phyloP scores from a whole-genome alignment of 1,140 invertebrate genomes.

The Thaumatotibia leucotreta region DNA sequence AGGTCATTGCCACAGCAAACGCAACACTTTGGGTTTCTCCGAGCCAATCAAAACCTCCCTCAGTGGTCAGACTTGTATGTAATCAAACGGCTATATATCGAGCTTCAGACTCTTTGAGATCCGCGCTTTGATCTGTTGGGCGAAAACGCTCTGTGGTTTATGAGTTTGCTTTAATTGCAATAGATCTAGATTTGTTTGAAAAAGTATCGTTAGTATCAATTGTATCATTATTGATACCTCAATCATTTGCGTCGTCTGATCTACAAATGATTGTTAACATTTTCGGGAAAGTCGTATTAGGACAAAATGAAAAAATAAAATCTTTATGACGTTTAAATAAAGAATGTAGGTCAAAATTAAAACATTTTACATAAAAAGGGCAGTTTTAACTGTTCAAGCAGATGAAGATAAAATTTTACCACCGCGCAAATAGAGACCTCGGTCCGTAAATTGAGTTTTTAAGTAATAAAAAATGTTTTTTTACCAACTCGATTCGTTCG shows the following conservation, averaged over 20 bases:
- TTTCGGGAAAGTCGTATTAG: too few relatives aligned
- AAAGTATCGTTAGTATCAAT: too few relatives aligned
- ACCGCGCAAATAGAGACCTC: neutral
- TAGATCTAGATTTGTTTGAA: neutral
- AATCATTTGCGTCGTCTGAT: too few relatives aligned
- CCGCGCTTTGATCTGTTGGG: neutral
- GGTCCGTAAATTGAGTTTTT: conserved; percentile 4
- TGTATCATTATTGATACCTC: too few relatives aligned
- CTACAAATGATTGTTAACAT: too few relatives aligned
- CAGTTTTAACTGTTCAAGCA: neutral
- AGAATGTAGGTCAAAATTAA: neutral
- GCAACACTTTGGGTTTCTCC: neutral
- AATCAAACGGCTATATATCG: neutral
- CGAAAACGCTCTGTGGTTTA: neutral
- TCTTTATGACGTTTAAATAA: neutral
- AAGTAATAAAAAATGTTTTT: neutral
- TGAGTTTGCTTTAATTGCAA: neutral
- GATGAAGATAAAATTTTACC: neutral
- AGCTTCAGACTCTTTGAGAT: neutral
- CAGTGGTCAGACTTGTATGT: neutral
- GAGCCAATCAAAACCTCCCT: neutral
- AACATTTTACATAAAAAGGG: neutral
- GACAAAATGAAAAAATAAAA: neutral
- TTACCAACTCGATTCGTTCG: conserved; percentile 39
- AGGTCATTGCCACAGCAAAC: neutral